These are phyloP conservation scores for Ochotona curzoniae DNA, from an alignment of 2,113 vertebrate genomes.

Conservation along the genomic window DNA sequence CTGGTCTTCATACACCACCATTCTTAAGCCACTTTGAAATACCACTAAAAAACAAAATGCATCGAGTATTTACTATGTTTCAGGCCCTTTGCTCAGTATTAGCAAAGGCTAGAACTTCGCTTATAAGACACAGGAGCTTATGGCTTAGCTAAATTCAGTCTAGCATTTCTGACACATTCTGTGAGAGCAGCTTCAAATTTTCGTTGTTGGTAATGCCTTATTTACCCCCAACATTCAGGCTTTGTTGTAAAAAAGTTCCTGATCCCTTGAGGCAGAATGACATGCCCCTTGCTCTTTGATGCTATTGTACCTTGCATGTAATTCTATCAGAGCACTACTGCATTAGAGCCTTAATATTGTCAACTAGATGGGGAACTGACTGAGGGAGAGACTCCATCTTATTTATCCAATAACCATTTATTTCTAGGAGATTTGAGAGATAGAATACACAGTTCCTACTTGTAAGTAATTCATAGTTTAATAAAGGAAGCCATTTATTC, in stretches of 20 bases:
- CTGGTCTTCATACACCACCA: not conserved
- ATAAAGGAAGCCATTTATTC: conserved; percentile 8
- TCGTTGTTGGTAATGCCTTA: not conserved
- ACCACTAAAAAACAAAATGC: not conserved
- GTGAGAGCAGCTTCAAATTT: not conserved
- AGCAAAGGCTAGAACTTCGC: not conserved
- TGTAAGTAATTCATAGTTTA: not conserved
- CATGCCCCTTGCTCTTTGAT: not conserved
- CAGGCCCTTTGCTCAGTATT: not conserved
- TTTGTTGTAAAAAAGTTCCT: not conserved
- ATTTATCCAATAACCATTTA: not conserved
- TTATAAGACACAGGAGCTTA: not conserved
- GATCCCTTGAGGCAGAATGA: not conserved
- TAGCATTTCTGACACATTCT: not conserved
- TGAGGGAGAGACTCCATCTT: not conserved
- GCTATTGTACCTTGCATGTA: not conserved
- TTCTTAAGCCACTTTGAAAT: not conserved
- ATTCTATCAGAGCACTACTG: not conserved
- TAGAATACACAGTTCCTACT: not conserved
- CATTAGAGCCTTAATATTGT: not conserved
- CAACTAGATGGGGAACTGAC: not conserved
- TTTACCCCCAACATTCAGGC: not conserved
- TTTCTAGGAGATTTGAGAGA: not conserved
- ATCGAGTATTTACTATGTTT: not conserved
- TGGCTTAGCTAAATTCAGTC: not conserved